These are phyloP conservation scores for Cladorhizidae sp. DNA, from an alignment of 37 sponge, comb jelly and placozoan genomes.

Conservation along the genomic window DNA sequence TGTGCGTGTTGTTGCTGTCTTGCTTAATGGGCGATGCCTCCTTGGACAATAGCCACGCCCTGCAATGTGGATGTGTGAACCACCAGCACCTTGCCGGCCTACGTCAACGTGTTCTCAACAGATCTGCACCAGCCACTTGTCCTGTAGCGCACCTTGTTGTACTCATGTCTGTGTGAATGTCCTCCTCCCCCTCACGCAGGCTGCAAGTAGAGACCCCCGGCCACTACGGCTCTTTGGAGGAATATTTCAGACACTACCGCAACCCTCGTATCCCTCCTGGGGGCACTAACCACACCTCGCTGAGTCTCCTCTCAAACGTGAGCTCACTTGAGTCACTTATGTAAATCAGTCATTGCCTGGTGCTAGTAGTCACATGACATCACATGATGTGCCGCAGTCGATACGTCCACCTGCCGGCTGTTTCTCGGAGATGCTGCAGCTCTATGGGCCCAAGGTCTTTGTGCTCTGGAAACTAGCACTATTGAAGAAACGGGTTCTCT, in stretches of 20 bases:
- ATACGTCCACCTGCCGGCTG: constrained; percentile 72
- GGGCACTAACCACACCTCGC: not conserved
- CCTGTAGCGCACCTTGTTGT: no score
- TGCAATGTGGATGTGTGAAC: no score
- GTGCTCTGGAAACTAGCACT: constrained; percentile 91
- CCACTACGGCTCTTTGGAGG: constrained; percentile 68
- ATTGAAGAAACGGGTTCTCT: constrained; percentile 83
- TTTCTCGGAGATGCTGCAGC: constrained; percentile 66
- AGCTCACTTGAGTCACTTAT: not conserved
- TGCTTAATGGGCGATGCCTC: no score
- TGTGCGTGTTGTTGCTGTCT: no score
- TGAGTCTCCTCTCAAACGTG: not conserved
- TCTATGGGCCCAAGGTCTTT: constrained; percentile 85
- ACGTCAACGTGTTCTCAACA: no score
- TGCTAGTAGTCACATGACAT: not conserved
- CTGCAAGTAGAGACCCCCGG: constrained; percentile 67
- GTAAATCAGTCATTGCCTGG: not conserved
- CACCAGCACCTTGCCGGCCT: no score
- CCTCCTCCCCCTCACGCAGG: constrained; percentile 9
- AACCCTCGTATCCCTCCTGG: constrained; percentile 4
- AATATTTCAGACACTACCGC: constrained; percentile 59
- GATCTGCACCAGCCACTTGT: no score
- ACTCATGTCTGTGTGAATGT: not conserved
- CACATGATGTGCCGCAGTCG: not conserved
- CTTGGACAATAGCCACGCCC: no score